A percentile compares a stretch with the other conserved stretches of the same genome.
These are phyloP conservation scores for Orchesella flavescens DNA, from an alignment of 2,888 invertebrate genomes.

Conservation along the genomic window DNA sequence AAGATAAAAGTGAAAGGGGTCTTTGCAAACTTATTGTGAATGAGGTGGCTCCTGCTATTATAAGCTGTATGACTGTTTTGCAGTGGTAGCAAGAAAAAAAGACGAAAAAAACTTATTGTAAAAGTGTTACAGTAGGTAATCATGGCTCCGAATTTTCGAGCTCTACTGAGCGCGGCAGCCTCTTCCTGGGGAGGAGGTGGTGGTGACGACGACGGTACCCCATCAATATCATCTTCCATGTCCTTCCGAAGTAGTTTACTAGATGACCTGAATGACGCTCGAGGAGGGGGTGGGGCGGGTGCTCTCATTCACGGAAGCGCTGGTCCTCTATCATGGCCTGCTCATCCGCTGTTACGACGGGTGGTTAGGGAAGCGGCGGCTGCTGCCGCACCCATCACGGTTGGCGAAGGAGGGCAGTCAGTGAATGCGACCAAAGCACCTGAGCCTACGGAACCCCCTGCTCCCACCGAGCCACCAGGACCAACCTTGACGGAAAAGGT, in stretches of 20 bases:
- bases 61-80: not conserved
- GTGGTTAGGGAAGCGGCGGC: constrained; percentile 34
- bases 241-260: constrained; percentile 60
- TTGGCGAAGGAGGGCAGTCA: constrained; percentile 5
- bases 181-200: constrained; percentile 19
- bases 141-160: constrained; percentile 45
- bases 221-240: constrained; percentile 47
- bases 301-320: constrained; percentile 40
- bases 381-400: constrained; percentile 20
- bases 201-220: not conserved
- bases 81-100: constrained; percentile 41
- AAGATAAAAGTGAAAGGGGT: not conserved
- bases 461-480: constrained; percentile 63
- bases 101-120: constrained; percentile 13
- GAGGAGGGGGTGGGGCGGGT: not conserved
- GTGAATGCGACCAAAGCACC: constrained; percentile 55
- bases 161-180: constrained; percentile 35
- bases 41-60: not conserved
- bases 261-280: constrained; percentile 56
- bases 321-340: constrained; percentile 17
- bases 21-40: not conserved
- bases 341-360: constrained; percentile 51
- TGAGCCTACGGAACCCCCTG: constrained; percentile 52
- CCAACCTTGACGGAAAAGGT: constrained; percentile 63
- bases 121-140: not conserved